phyloP scores from a whole-genome alignment of 2,888 invertebrate species.

The Steromphala cineraria region DNA sequence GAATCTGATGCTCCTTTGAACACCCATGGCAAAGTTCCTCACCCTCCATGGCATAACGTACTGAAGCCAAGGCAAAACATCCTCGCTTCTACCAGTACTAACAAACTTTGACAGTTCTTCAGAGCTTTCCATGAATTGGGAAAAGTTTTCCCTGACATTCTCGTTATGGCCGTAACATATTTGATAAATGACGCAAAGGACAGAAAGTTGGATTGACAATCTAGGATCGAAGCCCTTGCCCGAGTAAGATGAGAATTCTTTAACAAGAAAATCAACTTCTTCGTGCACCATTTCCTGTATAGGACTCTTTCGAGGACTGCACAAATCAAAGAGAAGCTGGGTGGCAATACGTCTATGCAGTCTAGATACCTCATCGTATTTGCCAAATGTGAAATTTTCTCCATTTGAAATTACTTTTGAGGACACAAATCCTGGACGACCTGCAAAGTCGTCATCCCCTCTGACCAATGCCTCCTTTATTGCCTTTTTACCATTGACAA shows the following conservation, averaged over 20 bases:
- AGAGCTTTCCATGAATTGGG: background rate
- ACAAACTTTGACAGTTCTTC: constrained; percentile 29
- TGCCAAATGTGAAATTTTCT: constrained; percentile 19
- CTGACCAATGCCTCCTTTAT: constrained; percentile 33
- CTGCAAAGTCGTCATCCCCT: constrained; percentile 34
- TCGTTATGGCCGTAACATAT: constrained; percentile 35
- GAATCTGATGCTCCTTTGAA: background rate
- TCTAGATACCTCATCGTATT: constrained; percentile 33
- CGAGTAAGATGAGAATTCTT: constrained; percentile 6
- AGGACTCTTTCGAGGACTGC: constrained; percentile 27
- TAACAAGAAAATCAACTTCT: constrained; percentile 24
- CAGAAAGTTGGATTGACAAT: background rate
- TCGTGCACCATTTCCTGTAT: constrained; percentile 26
- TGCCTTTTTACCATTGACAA: constrained; percentile 40
- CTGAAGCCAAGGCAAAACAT: constrained; percentile 50
- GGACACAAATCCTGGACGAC: constrained; percentile 35
- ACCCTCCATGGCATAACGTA: constrained; percentile 36
- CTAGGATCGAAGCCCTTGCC: constrained; percentile 17
- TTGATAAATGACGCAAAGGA: constrained; percentile 39
- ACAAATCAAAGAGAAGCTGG: constrained; percentile 36
- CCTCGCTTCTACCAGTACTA: constrained; percentile 41
- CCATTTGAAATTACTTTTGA: constrained; percentile 16
- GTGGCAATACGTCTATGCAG: constrained; percentile 40
- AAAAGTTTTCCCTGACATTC: constrained; percentile 31
- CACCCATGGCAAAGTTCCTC: background rate